These are phyloP conservation scores for Chrosomus eos DNA, from an alignment of 2,797 vertebrate species.

Conservation along the genomic window DNA sequence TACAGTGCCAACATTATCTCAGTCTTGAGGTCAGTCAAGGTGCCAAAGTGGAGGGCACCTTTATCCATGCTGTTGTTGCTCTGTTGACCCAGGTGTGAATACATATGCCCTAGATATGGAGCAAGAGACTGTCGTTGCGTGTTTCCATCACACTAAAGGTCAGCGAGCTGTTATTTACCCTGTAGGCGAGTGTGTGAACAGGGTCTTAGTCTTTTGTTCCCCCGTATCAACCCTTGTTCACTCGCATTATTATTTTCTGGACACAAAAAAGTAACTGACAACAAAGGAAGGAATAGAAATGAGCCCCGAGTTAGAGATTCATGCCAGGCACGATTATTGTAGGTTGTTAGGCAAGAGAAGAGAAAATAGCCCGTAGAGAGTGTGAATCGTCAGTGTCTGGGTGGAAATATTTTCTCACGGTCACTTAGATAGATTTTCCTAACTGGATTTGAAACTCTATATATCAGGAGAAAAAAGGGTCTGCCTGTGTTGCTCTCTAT, in stretches of 20 bases:
- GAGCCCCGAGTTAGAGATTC: neutral
- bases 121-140: slow-evolving; percentile 27
- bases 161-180: slow-evolving; percentile 51
- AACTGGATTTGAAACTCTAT: slow-evolving; percentile 30
- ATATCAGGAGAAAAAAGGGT: slow-evolving; percentile 28
- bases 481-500: slow-evolving; percentile 33
- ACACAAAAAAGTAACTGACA: neutral
- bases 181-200: slow-evolving; percentile 38
- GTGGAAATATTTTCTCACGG: slow-evolving; percentile 31
- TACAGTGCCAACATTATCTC: slow-evolving; percentile 38
- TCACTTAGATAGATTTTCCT: slow-evolving; percentile 23
- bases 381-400: slow-evolving; percentile 4
- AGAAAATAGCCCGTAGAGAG: neutral
- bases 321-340: neutral
- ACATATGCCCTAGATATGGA: slow-evolving; percentile 21
- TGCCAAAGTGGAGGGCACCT: slow-evolving; percentile 9
- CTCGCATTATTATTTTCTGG: slow-evolving; percentile 38
- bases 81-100: slow-evolving; percentile 23
- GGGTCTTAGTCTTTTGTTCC: slow-evolving; percentile 41
- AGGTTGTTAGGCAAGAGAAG: neutral
- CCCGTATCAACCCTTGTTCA: slow-evolving; percentile 36
- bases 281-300: slow-evolving; percentile 6
- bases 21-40: slow-evolving; percentile 8
- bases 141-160: slow-evolving; percentile 55
- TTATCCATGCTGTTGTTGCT: slow-evolving; percentile 3